Percentiles rank a stretch among this genome's conserved stretches.
Conservation (phyloP, 2,113 vertebrate species). For the Cephalophus harveyi region DNA sequence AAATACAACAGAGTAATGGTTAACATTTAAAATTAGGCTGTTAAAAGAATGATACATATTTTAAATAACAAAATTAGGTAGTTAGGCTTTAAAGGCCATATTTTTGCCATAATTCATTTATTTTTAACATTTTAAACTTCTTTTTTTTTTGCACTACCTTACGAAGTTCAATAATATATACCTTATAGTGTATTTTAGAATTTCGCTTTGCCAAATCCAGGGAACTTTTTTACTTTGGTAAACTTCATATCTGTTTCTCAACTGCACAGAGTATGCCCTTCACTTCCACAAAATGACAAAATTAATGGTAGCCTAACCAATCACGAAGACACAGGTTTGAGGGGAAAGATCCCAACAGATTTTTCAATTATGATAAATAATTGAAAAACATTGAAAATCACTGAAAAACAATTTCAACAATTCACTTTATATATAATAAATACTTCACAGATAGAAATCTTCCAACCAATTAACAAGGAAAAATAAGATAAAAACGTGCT, state of each 20-base stretch:
- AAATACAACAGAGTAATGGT: neutral
- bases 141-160: neutral
- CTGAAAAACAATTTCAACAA: neutral
- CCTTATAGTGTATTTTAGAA: constrained; percentile 10
- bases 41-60: neutral
- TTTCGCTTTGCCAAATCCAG: neutral
- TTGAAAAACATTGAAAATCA: neutral
- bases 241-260: constrained; percentile 17
- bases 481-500: neutral
- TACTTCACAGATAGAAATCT: neutral
- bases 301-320: constrained; percentile 2
- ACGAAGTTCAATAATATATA: neutral
- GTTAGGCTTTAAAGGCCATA: neutral
- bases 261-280: neutral
- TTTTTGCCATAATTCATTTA: neutral
- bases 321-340: neutral
- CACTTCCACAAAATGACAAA: constrained; percentile 16
- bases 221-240: neutral
- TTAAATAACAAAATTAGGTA: constrained; percentile 15
- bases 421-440: neutral
- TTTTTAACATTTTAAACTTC: neutral
- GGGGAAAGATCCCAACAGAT: neutral
- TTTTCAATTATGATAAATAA: neutral
- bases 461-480: neutral
- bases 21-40: constrained; percentile 36